Evolutionary conservation across 2,888 invertebrate genomes (phyloP).

Genomic region (Tigriopus californicus): DNA sequence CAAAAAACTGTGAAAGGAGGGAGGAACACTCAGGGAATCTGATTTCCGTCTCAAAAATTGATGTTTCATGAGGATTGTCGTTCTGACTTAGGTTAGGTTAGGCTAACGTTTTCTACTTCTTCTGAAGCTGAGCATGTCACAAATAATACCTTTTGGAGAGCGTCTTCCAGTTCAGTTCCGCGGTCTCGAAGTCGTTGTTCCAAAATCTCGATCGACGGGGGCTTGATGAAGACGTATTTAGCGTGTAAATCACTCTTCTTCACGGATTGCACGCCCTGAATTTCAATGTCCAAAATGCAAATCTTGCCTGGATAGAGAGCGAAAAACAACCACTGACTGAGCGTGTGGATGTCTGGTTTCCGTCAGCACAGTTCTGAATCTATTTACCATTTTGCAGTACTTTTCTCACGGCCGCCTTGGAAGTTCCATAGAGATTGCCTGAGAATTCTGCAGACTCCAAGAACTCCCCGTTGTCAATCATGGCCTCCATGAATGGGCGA

Average conservation of each 20-base stretch:
- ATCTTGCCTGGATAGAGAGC: slow-evolving; percentile 43
- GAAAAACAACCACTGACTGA: not conserved
- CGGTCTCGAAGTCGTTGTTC: slow-evolving; percentile 51
- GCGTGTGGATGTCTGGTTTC: not conserved
- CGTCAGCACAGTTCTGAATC: too few relatives aligned
- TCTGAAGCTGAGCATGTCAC: too few relatives aligned
- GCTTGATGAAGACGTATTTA: slow-evolving; percentile 68
- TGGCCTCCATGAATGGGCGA: slow-evolving; percentile 49
- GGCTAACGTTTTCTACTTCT: too few relatives aligned
- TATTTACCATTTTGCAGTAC: not conserved
- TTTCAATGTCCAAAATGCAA: slow-evolving; percentile 66
- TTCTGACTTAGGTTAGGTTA: too few relatives aligned
- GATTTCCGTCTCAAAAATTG: too few relatives aligned
- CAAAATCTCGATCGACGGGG: slow-evolving; percentile 59
- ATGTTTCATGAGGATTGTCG: too few relatives aligned
- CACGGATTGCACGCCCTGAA: slow-evolving; percentile 80
- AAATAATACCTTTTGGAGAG: not conserved
- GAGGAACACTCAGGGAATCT: too few relatives aligned
- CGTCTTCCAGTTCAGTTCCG: slow-evolving; percentile 73
- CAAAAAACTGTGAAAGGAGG: too few relatives aligned
- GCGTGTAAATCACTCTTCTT: slow-evolving; percentile 55
- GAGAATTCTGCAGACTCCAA: slow-evolving; percentile 80
- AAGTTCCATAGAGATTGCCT: slow-evolving; percentile 89
- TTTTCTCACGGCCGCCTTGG: slow-evolving; percentile 57
- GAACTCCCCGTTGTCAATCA: slow-evolving; percentile 61